Base-by-base conservation (phyloP, 1,140 invertebrate species). In the Lamellibrachia luymesi region DNA sequence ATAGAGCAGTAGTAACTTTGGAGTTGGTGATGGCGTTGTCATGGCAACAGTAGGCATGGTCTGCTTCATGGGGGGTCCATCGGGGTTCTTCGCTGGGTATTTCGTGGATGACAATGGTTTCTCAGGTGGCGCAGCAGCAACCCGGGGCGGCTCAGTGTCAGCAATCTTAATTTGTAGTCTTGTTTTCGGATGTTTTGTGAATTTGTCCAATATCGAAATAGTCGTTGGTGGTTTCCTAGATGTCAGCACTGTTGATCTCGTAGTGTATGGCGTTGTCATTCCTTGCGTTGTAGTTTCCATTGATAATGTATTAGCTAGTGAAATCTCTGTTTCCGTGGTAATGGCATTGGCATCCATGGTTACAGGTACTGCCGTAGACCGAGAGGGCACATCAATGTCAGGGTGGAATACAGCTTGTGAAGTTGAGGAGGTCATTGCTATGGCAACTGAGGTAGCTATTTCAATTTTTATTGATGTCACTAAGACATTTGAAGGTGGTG, bases 1-100 rank as follows among this genome's bases (percentile, higher is more conserved):
- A 91, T 94, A 95, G 22, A 94, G 91, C 4, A 93, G 93, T 13
- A 93, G 94, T 92, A n/a, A 8, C 56, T 17, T 56, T 56, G 50
- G 50, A 17, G 56, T 50, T 51, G 91, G 91, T 2, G 64, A 80
- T 80, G 64, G 64, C 13, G 64, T 80, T 80, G 64, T 80, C 64
- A 22, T 80, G 64, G 64, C 13, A 80, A 80, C 25, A 22, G 64
- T 22, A 4, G 64, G 64, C 25, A 22, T 80, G 7, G 64, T 80
- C 2, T 80, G 13, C 64, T 80, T 80, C 17, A 80, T 22, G 13
- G 64, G 64, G 7, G 64, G 64, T 4, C 13, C 13, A 22, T 80
- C 64, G 17, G 64, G 64, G 17, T 2, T 4, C 64, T 80, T 80
- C 4, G 25, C 25, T 22, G 64, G 64, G 64, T 80, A 22, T 80